Base-by-base conservation (phyloP, 2,113 vertebrate species). In the Misgurnus anguillicaudatus region DNA sequence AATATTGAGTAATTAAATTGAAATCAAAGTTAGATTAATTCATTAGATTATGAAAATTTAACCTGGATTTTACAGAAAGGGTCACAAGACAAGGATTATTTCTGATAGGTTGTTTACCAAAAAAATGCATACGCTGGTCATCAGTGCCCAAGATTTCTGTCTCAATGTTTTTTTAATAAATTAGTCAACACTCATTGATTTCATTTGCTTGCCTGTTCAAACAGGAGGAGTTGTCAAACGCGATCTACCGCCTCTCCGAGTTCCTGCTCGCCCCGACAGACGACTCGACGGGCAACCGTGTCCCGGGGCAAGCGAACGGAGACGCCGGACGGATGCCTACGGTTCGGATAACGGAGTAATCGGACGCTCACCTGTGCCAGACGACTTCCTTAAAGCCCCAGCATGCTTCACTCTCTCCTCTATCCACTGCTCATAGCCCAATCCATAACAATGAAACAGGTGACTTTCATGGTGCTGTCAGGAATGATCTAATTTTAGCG, bases 381-480 rank as follows among this genome's bases (percentile, higher is more conserved):
- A 97, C 96, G 96, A 94, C 96, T 97, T 95, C 94, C 95, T 98
- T 95, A 75, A 69, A 75, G 41, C 94, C 91, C 93, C 92, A 93
- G 93, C 93, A 94, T 94, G 93, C 94, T 91, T 95, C 95, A 94
- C 94, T 91, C 90, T 92, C 93, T 92, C 90, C 91, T 75, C 61
- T 48, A 53, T 95, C 93, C 94, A 95, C 94, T 93, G 95, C 96
- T 97, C 94, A 95, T 96, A 95, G 96, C 96, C 80, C 97, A 95
- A 99, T 99, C 97, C 96, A 99, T 98, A 98, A 99, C 98, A 99
- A 98, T 99, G 98, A 98, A 99, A 97, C 98, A 99, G 98, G 98
- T 99, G 98, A 99, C 98, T 99, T 99, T 99, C 98, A 99, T 99
- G 98, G 96, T 97, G 95, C 97, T 99, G 98, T 99, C 98, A 99